These are phyloP conservation scores for Sebastes umbrosus DNA, from an alignment of 2,797 vertebrate genomes.

Conservation along the genomic window DNA sequence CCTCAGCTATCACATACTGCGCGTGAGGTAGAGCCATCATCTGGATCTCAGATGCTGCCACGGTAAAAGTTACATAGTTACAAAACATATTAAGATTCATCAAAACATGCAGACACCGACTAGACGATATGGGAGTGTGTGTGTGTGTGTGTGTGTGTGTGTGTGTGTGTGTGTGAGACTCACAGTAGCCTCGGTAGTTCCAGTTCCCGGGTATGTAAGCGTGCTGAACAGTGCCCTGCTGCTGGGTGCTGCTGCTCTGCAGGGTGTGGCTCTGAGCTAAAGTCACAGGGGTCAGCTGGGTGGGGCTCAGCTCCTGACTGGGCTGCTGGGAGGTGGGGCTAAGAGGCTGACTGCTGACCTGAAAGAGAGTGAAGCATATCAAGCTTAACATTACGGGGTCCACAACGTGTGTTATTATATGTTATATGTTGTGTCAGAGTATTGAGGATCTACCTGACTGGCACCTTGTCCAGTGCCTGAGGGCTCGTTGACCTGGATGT, in stretches of 20 bases:
- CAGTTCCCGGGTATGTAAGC: conserved; percentile 92
- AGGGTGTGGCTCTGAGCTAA: conserved; percentile 84
- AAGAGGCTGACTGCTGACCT: conserved; percentile 89
- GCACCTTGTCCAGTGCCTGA: conserved; percentile 72
- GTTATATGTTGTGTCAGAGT: no score
- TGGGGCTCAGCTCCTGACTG: conserved; percentile 89
- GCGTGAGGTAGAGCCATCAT: conserved; percentile 97
- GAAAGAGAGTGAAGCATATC: background rate
- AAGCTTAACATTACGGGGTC: background rate
- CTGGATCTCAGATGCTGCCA: conserved; percentile 95
- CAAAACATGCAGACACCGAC: background rate
- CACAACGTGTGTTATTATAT: background rate
- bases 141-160: background rate
- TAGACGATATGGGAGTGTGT: background rate
- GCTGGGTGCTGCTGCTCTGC: conserved; percentile 79
- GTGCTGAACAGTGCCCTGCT: conserved; percentile 90
- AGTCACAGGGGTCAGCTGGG: conserved; percentile 86
- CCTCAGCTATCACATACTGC: conserved; percentile 95
- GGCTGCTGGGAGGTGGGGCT: conserved; percentile 92
- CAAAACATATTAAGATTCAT: background rate
- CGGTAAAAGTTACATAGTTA: background rate
- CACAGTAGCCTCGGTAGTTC: conserved; percentile 95
- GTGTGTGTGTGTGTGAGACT: conserved; percentile 61
- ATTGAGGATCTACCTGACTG: conserved; percentile 82
- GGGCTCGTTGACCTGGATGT: conserved; percentile 94